Base-by-base conservation (phyloP, 2,797 vertebrate genomes). In the Molothrus aeneus region DNA sequence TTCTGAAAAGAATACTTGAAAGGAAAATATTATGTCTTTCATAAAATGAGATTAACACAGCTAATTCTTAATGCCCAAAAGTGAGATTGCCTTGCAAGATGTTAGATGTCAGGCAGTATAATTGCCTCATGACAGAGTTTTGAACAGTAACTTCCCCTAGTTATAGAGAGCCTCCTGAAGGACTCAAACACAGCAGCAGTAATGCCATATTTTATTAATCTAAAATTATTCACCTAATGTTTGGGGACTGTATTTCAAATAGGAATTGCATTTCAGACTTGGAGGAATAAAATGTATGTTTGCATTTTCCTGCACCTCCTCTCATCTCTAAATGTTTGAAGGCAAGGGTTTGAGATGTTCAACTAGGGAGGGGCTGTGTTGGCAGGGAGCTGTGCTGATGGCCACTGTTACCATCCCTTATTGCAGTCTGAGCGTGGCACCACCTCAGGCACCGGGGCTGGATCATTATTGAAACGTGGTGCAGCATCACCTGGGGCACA, bases 361-460 rank as follows among this genome's bases (percentile, higher is more conserved):
- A 51, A 21, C 24, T 15, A 3, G 48, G 53, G 54, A 53, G 69
- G 6, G n/a, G 40, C 2, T 31, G 56, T 15, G 29, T 9, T 9
- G 11, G 15, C 18, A n/a, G 50, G 36, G 48, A 32, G 0, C 26
- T 6, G 42, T n/a, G 8, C 19, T 59, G 56, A 3, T 40, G 53
- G 43, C 70, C 63, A 1, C 29, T 26, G 65, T 8, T 65, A 12
- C 0, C 22, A 0, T 8, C 0, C 5, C 3, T 17, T 13, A 1
- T 2, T 57, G 48, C 2, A 1, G 47, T 17, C 54, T 57, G 25
- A 45, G 77, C 2, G 0, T 3, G 20, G 24, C 16, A 2, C 42
- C 5, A 1, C 50, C 63, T 48, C 73, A 47, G 47, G 50, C 74
- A 20, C 32, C 51, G 28, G 69, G 60, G 15, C 25, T 32, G 10